Evolutionary conservation across 2,113 vertebrate species (phyloP), one percentile per base, ranked within the genome.

Genomic region (Stegastes partitus): DNA sequence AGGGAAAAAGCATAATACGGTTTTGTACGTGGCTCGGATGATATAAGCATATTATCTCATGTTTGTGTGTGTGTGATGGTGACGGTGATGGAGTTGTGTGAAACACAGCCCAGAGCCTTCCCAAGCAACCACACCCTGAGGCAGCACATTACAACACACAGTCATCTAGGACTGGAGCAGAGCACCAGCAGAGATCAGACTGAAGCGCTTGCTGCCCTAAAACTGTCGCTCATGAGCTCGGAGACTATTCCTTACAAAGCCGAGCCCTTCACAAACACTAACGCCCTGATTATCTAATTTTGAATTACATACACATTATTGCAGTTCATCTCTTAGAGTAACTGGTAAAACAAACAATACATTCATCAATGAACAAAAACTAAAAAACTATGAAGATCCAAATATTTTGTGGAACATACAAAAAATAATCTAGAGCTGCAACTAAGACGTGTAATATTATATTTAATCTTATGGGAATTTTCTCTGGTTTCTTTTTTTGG

Each of bases 51-150:
- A 51, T 55, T 81, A 78, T 74, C 74, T 73, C 76, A 64, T 79
- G 69, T 44, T 47, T 39, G 42, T 71, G 65, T 72, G 63, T 47
- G 15, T 67, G 26, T 61, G 63, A 21, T 63, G 59, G 76, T 16
- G 64, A 74, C 31, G 69, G 63, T 62, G 87, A 68, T 77, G 80
- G 47, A 85, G 76, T 4, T 56, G 54, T 57, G 76, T 45, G 63
- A 83, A 87, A 54, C 74, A 22, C 61, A 78, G 64, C 75, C 65
- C 62, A 68, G 57, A 81, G 37, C 42, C 57, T 68, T 76, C 34
- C 61, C 37, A 69, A 59, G 65, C 45, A 76, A 79, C 87, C 91
- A 84, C 90, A 86, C 91, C 87, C 89, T 85, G 58, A 49, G 75
- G 68, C 68, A 85, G 55, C 77, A 57, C 79, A 88, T 86, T 79